Evolutionary conservation across 2,888 invertebrate genomes (phyloP).

Genomic region (Formica aserva): DNA sequence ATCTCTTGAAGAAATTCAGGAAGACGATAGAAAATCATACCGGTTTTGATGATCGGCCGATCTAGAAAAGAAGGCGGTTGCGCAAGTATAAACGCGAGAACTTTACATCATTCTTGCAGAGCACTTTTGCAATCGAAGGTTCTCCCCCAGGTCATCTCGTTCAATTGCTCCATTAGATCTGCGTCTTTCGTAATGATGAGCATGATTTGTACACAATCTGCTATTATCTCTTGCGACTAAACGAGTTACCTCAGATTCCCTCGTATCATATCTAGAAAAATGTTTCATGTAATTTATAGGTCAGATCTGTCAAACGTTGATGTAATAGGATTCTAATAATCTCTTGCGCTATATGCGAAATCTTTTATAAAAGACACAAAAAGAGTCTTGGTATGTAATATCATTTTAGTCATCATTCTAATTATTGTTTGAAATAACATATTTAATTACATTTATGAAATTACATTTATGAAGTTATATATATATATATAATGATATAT

Average conservation of each 20-base stretch:
- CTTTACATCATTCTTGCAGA: constrained; percentile 57
- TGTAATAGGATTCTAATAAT: constrained; percentile 82
- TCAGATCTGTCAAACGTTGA: constrained; percentile 81
- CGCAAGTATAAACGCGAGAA: constrained; percentile 70
- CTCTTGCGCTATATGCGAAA: constrained; percentile 57
- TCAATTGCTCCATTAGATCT: constrained; percentile 68
- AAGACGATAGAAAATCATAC: constrained; percentile 34
- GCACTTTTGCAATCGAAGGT: constrained; percentile 72
- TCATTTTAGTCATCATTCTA: neutral
- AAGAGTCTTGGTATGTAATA: neutral
- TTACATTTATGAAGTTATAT: neutral
- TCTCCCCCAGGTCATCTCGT: constrained; percentile 72
- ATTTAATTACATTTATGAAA: neutral
- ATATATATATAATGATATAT: no score
- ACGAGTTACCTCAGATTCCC: constrained; percentile 18
- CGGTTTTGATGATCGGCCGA: constrained; percentile 40
- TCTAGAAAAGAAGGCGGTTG: constrained; percentile 53
- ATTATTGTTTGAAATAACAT: neutral
- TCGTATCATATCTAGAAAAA: constrained; percentile 25
- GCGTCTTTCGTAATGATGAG: constrained; percentile 70
- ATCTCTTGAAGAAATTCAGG: constrained; percentile 16
- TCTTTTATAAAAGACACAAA: constrained; percentile 40
- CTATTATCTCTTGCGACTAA: constrained; percentile 39
- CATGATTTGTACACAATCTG: constrained; percentile 56
- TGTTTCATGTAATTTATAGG: constrained; percentile 14